Evolutionary conservation across 2,113 vertebrate species (phyloP).

Genomic region (Pluvialis apricaria): DNA sequence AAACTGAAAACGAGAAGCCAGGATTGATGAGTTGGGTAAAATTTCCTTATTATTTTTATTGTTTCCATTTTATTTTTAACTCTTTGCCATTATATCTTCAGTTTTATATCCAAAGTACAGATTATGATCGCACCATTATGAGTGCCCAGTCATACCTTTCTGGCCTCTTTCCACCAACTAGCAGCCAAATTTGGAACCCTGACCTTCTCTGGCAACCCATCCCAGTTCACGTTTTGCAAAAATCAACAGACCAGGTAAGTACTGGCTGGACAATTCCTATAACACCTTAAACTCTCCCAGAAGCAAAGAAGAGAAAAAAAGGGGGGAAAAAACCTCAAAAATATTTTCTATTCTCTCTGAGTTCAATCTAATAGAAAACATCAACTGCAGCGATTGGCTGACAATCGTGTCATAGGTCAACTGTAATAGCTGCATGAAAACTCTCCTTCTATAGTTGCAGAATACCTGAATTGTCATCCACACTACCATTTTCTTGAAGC

Average conservation of each 20-base stretch:
- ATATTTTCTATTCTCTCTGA: background rate
- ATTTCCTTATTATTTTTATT: background rate
- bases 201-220: constrained; percentile 85
- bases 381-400: background rate
- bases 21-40: background rate
- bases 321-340: background rate
- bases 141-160: constrained; percentile 85
- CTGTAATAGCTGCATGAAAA: background rate
- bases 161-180: constrained; percentile 83
- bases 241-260: constrained; percentile 79
- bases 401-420: background rate
- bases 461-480: background rate
- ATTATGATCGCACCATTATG: constrained; percentile 91
- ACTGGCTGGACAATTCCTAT: background rate
- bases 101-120: constrained; percentile 88
- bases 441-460: background rate
- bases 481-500: background rate
- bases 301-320: background rate
- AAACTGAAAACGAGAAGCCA: background rate
- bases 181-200: constrained; percentile 71
- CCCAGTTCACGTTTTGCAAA: constrained; percentile 83
- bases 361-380: background rate
- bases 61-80: background rate
- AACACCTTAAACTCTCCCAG: background rate
- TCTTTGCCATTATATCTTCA: constrained; percentile 42